A percentile compares a stretch with the other conserved stretches of the same genome.
phyloP scores from a whole-genome alignment of 2,797 vertebrate species.

The Rhinogobio ventralis region DNA sequence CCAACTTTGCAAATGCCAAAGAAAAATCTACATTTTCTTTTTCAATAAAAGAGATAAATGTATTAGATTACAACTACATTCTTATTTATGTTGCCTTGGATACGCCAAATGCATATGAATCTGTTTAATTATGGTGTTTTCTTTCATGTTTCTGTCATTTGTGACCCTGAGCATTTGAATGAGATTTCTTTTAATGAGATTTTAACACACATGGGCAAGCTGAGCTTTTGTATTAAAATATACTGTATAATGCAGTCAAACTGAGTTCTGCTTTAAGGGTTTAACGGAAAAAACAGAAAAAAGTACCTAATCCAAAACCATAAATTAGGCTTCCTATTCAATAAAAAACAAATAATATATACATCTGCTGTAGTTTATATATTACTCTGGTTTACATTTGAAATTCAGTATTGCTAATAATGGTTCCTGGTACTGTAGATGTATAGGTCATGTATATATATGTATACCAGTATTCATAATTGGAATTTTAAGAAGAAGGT shows the following conservation, averaged over 20 bases:
- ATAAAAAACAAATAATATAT: background rate
- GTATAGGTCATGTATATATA: too few relatives aligned
- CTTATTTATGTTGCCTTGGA: slow-evolving; percentile 42
- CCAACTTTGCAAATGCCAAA: background rate
- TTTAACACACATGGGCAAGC: background rate
- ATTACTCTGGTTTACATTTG: background rate
- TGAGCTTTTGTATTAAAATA: slow-evolving; percentile 13
- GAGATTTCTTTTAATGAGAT: background rate
- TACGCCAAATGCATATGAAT: slow-evolving; percentile 5
- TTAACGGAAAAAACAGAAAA: background rate
- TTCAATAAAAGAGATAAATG: background rate
- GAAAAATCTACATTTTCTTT: background rate
- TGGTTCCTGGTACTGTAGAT: too few relatives aligned
- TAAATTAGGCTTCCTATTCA: background rate
- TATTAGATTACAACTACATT: background rate
- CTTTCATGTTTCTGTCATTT: slow-evolving; percentile 25
- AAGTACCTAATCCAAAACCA: background rate
- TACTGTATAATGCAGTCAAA: background rate
- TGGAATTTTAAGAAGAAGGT: background rate
- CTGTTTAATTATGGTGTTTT: background rate
- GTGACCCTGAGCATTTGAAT: slow-evolving; percentile 31
- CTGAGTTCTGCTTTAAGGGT: background rate
- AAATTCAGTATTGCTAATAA: background rate
- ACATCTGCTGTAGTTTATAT: background rate
- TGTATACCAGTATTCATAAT: too few relatives aligned